Conservation (phyloP, 37 sponge, comb jelly and placozoan genomes). For the Lycopodina hypogea region DNA sequence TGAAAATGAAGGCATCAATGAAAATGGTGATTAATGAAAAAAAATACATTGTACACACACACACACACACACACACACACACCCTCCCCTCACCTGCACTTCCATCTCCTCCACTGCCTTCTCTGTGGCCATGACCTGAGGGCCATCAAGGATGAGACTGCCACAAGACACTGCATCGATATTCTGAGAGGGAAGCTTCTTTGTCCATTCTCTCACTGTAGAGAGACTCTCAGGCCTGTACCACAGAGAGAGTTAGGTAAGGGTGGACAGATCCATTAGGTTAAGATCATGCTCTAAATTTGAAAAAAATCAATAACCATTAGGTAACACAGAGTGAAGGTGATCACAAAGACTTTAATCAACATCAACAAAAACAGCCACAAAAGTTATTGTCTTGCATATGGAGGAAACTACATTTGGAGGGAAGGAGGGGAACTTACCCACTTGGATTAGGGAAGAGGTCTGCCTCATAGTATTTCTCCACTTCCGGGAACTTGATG, state of each 20-base stretch:
- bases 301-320: no score
- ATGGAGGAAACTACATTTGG: no score
- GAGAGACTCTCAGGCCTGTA: conserved; percentile 42
- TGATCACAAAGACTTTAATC: no score
- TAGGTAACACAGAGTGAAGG: no score
- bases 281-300: not conserved
- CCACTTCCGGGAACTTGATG: conserved; percentile 46
- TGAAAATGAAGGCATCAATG: not conserved
- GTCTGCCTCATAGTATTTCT: conserved; percentile 64
- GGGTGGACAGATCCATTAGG: not conserved
- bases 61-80: conserved; percentile 4
- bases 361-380: no score
- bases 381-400: no score
- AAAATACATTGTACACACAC: not conserved
- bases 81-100: conserved; percentile 5
- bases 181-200: conserved; percentile 55
- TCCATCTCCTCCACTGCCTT: conserved; percentile 24
- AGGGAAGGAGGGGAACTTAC: conserved; percentile 13
- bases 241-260: not conserved
- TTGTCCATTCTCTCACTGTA: conserved; percentile 55
- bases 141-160: conserved; percentile 49
- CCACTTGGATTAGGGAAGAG: conserved; percentile 54
- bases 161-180: conserved; percentile 67
- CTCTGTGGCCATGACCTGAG: conserved; percentile 63
- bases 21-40: not conserved